phyloP scores from a whole-genome alignment of 2,888 invertebrate species.

The Polydrusus cervinus region DNA sequence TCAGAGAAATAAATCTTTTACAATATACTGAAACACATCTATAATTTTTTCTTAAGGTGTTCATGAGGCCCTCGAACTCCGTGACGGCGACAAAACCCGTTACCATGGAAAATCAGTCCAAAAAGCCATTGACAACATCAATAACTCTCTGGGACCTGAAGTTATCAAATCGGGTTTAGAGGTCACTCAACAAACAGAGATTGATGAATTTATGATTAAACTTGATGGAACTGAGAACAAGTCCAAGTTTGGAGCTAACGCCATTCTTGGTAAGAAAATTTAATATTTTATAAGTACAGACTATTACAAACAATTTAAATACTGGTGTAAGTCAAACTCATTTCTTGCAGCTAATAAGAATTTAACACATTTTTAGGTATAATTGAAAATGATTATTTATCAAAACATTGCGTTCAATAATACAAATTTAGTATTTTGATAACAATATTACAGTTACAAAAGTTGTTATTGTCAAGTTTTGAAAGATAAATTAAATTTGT shows the following conservation, averaged over 20 bases:
- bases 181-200: slow-evolving; percentile 91
- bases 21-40: too few species aligned
- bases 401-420: too few species aligned
- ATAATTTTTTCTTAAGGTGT: slow-evolving; percentile 75
- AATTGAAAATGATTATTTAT: not conserved
- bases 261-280: slow-evolving; percentile 78
- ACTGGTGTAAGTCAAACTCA: too few species aligned
- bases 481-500: not conserved
- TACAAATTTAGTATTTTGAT: too few species aligned
- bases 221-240: slow-evolving; percentile 99
- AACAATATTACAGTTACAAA: too few species aligned
- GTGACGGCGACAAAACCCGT: slow-evolving; percentile 91
- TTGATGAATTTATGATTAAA: slow-evolving; percentile 90
- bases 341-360: too few species aligned
- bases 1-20: not conserved
- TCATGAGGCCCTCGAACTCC: slow-evolving; percentile 96
- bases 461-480: too few species aligned
- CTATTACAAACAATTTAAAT: not conserved
- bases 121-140: slow-evolving; percentile 95
- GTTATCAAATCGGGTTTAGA: slow-evolving; percentile 86
- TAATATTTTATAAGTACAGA: too few species aligned
- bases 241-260: slow-evolving; percentile 96
- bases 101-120: slow-evolving; percentile 98
- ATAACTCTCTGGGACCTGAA: slow-evolving; percentile 85
- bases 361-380: too few species aligned